Percentiles rank a stretch among this genome's conserved stretches.
These are phyloP conservation scores for Esperia sulphurella DNA, from an alignment of 2,888 invertebrate species.

Conservation along the genomic window DNA sequence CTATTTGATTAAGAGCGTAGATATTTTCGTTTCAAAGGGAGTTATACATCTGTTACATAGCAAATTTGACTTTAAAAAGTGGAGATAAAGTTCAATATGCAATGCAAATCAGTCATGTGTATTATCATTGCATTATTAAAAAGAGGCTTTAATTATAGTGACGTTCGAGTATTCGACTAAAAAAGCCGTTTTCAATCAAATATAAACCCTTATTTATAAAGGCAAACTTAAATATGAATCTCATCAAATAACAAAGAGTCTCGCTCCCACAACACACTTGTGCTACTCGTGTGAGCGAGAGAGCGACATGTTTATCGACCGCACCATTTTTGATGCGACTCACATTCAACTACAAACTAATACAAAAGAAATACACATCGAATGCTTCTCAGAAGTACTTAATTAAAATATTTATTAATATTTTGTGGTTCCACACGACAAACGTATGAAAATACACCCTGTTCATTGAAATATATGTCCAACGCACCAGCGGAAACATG, in stretches of 20 bases:
- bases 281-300: background rate
- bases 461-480: conserved; percentile 7
- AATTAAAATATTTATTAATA: conserved; percentile 1
- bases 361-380: conserved; percentile 1
- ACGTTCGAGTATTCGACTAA: background rate
- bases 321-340: background rate
- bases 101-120: no score
- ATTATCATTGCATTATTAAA: no score
- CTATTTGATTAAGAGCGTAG: no score
- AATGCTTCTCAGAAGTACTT: conserved; percentile 6
- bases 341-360: background rate
- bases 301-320: no score
- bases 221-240: no score
- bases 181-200: background rate
- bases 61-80: no score
- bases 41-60: no score
- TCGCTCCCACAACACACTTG: background rate
- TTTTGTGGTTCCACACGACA: conserved; percentile 14
- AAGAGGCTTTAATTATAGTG: no score
- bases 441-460: conserved; percentile 17
- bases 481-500: no score
- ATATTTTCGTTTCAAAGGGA: no score
- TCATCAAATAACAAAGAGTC: background rate
- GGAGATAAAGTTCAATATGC: no score
- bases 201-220: no score